Evolutionary conservation across 2,888 invertebrate species (phyloP).

Genomic region (Megamerina dolium): DNA sequence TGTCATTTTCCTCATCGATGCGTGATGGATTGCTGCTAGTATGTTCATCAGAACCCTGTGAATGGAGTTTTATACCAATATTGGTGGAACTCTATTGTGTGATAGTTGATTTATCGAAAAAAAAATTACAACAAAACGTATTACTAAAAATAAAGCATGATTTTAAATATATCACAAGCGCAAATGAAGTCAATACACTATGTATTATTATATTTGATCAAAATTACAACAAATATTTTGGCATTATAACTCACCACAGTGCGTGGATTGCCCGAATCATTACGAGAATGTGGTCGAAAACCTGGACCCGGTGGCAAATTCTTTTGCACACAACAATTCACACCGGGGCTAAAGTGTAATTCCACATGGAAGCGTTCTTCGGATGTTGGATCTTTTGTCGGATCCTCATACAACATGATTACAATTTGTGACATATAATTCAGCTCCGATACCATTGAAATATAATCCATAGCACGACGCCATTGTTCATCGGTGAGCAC

Average conservation of each 20-base stretch:
- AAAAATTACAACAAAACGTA: conserved; percentile 16
- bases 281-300: conserved; percentile 84
- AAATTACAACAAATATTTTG: too few relatives aligned
- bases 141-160: too few relatives aligned
- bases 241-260: conserved; percentile 49
- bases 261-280: conserved; percentile 66
- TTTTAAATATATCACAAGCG: too few relatives aligned
- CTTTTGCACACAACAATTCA: conserved; percentile 92
- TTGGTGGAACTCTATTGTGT: conserved; percentile 19
- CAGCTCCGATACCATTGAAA: conserved; percentile 93
- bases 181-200: too few relatives aligned
- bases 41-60: conserved; percentile 57
- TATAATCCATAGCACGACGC: conserved; percentile 97
- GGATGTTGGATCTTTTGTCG: conserved; percentile 86
- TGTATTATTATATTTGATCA: too few relatives aligned
- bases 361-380: conserved; percentile 97
- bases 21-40: conserved; percentile 54
- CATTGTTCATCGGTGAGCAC: conserved; percentile 93
- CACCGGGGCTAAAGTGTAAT: conserved; percentile 97
- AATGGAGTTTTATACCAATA: conserved; percentile 23
- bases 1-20: conserved; percentile 69
- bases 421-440: conserved; percentile 99
- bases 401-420: conserved; percentile 98
- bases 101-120: too few relatives aligned
- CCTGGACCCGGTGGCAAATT: conserved; percentile 90